Evolutionary conservation across 2,113 vertebrate species (phyloP).

Genomic region (Chloropsis cyanopogon): DNA sequence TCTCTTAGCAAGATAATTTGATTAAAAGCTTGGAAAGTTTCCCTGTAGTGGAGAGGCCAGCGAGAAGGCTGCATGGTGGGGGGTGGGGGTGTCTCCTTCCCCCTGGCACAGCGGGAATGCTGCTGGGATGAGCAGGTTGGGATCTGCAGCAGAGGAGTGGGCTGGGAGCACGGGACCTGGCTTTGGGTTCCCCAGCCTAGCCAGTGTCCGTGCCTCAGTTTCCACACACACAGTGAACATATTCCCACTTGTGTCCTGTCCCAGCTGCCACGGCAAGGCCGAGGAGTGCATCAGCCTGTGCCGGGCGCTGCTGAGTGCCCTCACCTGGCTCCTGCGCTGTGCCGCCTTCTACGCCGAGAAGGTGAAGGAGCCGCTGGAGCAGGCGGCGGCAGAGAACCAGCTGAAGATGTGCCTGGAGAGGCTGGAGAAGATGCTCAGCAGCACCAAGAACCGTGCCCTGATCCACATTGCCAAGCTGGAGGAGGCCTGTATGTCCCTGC

Average conservation of each 20-base stretch:
- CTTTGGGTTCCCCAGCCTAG: background rate
- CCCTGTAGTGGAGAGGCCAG: background rate
- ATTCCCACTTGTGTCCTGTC: background rate
- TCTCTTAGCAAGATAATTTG: constrained; percentile 47
- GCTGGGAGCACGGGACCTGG: rapidly evolving
- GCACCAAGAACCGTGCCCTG: constrained; percentile 91
- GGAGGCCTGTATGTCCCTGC: constrained; percentile 80
- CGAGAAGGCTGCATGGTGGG: background rate
- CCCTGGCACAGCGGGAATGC: background rate
- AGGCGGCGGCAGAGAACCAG: constrained; percentile 75
- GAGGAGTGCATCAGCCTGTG: constrained; percentile 96
- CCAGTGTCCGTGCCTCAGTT: background rate
- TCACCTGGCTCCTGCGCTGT: constrained; percentile 92
- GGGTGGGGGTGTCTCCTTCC: background rate
- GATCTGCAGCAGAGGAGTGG: background rate
- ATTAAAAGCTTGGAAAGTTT: constrained; percentile 53
- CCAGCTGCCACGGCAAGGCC: constrained; percentile 92
- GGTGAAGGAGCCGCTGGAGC: constrained; percentile 79
- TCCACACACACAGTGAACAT: rapidly evolving
- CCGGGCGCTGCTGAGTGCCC: constrained; percentile 85
- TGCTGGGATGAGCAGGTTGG: background rate
- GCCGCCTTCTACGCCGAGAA: constrained; percentile 85
- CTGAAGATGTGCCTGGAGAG: constrained; percentile 86
- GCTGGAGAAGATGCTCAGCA: constrained; percentile 80
- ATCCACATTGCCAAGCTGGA: constrained; percentile 94